Conservation (phyloP, 2,113 vertebrate species). For the Eublepharis macularius region DNA sequence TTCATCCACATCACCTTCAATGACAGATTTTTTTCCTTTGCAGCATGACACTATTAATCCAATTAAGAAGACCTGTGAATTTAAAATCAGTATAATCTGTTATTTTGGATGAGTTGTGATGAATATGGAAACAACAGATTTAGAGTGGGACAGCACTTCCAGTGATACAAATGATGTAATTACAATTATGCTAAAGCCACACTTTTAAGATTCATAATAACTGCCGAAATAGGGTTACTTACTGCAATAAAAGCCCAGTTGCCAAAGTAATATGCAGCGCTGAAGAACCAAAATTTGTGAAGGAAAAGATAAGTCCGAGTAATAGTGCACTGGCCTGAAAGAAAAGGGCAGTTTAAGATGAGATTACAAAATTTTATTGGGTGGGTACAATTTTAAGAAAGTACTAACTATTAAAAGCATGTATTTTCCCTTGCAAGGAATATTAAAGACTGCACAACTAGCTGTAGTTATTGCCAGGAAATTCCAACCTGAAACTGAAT, state of each 20-base stretch:
- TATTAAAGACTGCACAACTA: background rate
- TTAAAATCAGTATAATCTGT: constrained; percentile 34
- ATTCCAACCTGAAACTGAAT: too few relatives aligned
- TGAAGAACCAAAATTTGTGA: constrained; percentile 99
- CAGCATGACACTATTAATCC: constrained; percentile 94
- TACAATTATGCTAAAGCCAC: background rate
- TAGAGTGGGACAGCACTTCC: constrained; percentile 2
- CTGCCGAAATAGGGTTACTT: constrained; percentile 67
- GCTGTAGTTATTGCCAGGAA: background rate
- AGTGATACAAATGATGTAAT: background rate
- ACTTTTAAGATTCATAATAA: background rate
- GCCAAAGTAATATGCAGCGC: constrained; percentile 95
- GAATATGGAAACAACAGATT: background rate
- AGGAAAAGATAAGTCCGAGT: constrained; percentile 96
- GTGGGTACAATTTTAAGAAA: background rate
- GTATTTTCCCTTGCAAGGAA: background rate
- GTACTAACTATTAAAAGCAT: background rate
- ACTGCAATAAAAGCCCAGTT: constrained; percentile 98
- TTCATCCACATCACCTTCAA: constrained; percentile 93
- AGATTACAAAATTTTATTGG: background rate
- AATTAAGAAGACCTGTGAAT: constrained; percentile 88
- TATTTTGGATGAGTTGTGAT: constrained; percentile 33
- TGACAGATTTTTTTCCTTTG: constrained; percentile 96
- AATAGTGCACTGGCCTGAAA: constrained; percentile 92
- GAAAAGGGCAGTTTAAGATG: constrained; percentile 28